phyloP scores from a whole-genome alignment of 2,113 vertebrate species.

The Microcebus murinus region DNA sequence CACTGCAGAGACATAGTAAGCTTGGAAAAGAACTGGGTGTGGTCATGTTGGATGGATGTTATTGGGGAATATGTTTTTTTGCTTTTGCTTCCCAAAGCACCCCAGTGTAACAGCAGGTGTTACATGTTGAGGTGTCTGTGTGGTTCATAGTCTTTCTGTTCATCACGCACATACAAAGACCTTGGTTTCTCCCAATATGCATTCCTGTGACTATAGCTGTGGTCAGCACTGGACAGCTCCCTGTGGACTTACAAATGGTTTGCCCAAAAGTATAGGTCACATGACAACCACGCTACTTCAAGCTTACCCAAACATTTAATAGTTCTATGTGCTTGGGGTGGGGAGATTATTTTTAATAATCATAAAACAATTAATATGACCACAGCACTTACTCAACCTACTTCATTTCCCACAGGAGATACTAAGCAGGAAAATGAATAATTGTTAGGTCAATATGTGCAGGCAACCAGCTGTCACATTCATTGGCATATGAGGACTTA shows the following conservation, averaged over 20 bases:
- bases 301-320: neutral
- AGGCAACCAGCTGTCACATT: neutral
- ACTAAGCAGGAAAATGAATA: slow-evolving; percentile 33
- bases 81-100: neutral
- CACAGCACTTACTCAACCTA: slow-evolving; percentile 14
- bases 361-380: slow-evolving; percentile 41
- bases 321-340: neutral
- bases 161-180: neutral
- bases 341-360: slow-evolving; percentile 26
- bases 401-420: neutral
- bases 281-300: neutral
- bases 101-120: neutral
- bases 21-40: neutral
- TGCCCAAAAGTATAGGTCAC: neutral
- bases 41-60: neutral
- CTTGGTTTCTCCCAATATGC: neutral
- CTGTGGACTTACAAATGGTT: neutral
- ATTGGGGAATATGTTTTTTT: neutral
- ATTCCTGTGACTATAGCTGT: neutral
- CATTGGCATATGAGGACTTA: neutral
- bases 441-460: neutral
- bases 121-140: neutral
- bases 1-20: neutral
- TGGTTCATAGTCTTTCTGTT: neutral
- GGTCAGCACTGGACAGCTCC: neutral